Conservation (phyloP, 2,113 vertebrate species). For the Osmerus eperlanus region DNA sequence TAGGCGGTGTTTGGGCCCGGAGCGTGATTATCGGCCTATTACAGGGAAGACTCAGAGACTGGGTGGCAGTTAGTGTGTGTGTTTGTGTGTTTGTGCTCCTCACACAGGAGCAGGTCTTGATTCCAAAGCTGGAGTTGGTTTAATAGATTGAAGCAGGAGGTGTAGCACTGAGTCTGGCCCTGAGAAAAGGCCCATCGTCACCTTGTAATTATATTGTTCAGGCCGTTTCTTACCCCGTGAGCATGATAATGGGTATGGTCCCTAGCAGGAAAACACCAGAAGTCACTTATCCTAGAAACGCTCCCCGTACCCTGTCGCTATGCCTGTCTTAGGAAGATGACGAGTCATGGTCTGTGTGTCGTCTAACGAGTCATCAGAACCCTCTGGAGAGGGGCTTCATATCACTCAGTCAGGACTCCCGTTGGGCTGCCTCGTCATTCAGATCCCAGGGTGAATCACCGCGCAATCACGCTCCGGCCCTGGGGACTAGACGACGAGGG, state of each 20-base stretch:
- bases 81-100: too few relatives aligned
- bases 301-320: not conserved
- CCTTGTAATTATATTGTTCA: too few relatives aligned
- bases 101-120: too few relatives aligned
- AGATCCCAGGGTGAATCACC: not conserved
- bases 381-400: not conserved
- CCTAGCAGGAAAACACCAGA: too few relatives aligned
- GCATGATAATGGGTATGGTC: too few relatives aligned
- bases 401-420: not conserved
- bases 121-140: too few relatives aligned
- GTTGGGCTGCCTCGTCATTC: not conserved
- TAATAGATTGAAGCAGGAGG: too few relatives aligned
- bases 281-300: too few relatives aligned
- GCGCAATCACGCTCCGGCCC: not conserved
- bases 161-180: too few relatives aligned
- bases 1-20: conserved; percentile 28
- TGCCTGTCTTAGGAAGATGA: not conserved
- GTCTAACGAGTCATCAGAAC: not conserved
- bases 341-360: conserved; percentile 1
- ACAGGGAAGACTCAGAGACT: not conserved
- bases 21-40: conserved; percentile 38
- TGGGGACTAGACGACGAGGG: not conserved
- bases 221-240: too few relatives aligned
- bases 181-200: too few relatives aligned
- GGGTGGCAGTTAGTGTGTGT: too few relatives aligned